Percentiles rank a stretch among this genome's conserved stretches.
phyloP scores from a whole-genome alignment of 2,113 vertebrate species.

The Sinocyclocheilus anophthalmus region DNA sequence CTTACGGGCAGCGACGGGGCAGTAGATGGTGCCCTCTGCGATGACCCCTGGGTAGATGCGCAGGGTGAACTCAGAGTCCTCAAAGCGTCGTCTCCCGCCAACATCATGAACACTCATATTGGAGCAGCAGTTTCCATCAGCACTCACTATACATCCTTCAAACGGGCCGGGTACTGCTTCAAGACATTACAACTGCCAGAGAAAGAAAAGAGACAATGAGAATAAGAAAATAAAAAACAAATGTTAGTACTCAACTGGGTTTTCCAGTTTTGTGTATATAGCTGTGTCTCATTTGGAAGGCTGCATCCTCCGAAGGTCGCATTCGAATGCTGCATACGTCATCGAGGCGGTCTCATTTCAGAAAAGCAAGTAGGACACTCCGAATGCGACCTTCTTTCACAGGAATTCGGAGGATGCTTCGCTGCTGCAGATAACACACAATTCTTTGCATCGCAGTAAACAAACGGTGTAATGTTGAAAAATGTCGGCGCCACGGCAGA shows the following conservation, averaged over 20 bases:
- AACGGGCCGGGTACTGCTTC: constrained; percentile 66
- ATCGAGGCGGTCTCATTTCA: no score
- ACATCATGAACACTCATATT: constrained; percentile 97
- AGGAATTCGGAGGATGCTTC: no score
- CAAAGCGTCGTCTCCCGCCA: constrained; percentile 93
- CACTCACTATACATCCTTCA: constrained; percentile 76
- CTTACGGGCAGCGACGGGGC: constrained; percentile 90
- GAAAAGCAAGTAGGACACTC: no score
- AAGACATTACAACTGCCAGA: constrained; percentile 78
- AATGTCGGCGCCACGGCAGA: no score
- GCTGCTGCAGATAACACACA: no score
- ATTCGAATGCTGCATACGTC: no score
- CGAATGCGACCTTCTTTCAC: no score
- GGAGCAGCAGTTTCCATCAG: constrained; percentile 89
- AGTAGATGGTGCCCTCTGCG: constrained; percentile 95
- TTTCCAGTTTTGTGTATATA: background rate
- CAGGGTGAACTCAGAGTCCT: constrained; percentile 92
- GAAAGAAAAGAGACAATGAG: constrained; percentile 25
- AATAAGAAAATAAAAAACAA: background rate
- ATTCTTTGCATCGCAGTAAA: no score
- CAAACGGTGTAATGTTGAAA: no score
- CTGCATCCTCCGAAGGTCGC: no score
- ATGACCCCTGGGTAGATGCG: constrained; percentile 93
- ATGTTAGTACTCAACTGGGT: background rate
- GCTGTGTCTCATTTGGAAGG: no score